Conservation (phyloP, 1,140 invertebrate genomes). For the Eurytemora carolleeae region DNA sequence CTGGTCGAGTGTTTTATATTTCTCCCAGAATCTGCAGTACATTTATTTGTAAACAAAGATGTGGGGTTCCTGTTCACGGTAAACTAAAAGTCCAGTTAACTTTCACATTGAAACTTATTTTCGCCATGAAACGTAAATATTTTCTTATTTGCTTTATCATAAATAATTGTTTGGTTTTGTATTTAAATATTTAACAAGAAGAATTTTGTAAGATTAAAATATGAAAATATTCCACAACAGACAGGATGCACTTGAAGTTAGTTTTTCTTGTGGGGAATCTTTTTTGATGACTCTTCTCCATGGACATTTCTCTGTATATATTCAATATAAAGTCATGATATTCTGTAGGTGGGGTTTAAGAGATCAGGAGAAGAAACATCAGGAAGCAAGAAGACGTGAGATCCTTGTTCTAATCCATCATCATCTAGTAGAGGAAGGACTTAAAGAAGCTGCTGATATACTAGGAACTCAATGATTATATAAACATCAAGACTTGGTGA, state of each 20-base stretch:
- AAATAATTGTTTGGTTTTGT: background rate
- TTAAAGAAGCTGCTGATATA: background rate
- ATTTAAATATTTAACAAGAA: background rate
- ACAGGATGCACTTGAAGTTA: no score
- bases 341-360: background rate
- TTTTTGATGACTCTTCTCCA: no score
- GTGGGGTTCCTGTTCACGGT: no score
- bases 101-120: no score
- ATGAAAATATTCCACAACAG: background rate
- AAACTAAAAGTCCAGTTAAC: no score
- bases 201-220: background rate
- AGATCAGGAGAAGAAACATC: background rate
- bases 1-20: no score
- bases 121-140: no score
- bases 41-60: no score
- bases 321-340: background rate
- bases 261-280: no score
- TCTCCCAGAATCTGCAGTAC: no score
- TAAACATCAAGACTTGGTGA: no score
- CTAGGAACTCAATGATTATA: background rate
- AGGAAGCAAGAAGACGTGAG: background rate
- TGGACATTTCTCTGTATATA: background rate
- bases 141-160: no score
- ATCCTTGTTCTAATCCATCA: background rate
- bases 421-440: background rate